These are phyloP conservation scores for Peucedramus taeniatus DNA, from an alignment of 2,113 vertebrate genomes.

Conservation along the genomic window DNA sequence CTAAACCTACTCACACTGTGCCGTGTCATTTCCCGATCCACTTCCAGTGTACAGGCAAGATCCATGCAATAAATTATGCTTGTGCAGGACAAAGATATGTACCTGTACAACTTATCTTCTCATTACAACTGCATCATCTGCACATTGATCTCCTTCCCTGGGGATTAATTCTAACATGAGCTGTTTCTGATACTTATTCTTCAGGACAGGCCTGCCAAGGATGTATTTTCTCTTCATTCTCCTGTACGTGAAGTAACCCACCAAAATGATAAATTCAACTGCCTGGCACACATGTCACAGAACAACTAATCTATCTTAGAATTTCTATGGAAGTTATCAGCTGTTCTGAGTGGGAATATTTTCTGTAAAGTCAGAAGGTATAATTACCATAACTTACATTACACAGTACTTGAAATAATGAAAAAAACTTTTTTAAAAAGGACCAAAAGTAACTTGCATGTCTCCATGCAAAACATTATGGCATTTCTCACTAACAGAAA, in stretches of 20 bases:
- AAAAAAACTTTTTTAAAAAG: background rate
- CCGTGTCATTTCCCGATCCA: background rate
- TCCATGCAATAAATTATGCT: background rate
- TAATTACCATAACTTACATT: background rate
- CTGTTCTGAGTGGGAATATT: background rate
- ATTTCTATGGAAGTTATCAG: background rate
- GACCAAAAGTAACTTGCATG: background rate
- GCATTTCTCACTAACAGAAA: background rate
- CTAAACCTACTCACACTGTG: background rate
- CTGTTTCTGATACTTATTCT: background rate
- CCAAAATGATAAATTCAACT: background rate
- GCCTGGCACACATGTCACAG: rapidly evolving
- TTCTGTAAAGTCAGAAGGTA: background rate
- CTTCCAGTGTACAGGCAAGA: background rate
- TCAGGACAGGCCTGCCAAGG: background rate
- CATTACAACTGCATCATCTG: background rate
- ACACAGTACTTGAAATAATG: background rate
- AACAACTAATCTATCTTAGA: background rate
- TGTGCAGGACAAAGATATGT: background rate
- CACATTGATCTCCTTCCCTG: background rate
- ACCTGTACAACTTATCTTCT: background rate
- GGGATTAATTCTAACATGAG: constrained; percentile 1
- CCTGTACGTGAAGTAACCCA: background rate
- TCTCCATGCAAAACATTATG: background rate
- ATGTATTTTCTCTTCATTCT: background rate